These are phyloP conservation scores for Prosopocoilus inquinatus DNA, from an alignment of 2,888 invertebrate species.

Conservation along the genomic window DNA sequence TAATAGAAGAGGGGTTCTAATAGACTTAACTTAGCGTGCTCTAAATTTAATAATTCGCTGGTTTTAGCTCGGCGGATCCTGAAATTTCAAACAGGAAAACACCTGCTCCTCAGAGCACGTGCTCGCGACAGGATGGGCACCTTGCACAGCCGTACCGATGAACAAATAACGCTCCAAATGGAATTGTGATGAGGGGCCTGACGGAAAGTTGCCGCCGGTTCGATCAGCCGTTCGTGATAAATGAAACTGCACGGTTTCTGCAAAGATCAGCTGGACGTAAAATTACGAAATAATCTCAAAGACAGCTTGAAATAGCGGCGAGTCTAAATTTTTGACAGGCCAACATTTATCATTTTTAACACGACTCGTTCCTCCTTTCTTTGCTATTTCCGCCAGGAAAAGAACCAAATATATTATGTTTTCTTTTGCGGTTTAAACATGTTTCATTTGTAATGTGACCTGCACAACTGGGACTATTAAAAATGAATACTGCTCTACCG, in stretches of 20 bases:
- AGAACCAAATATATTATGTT: background rate
- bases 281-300: conserved; percentile 20
- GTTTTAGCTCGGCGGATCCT: too few species aligned
- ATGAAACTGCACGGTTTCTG: conserved; percentile 15
- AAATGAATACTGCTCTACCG: too few species aligned
- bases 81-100: too few species aligned
- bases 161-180: background rate
- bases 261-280: conserved; percentile 18
- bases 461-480: too few species aligned
- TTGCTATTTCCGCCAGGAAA: background rate
- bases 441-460: too few species aligned
- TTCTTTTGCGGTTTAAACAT: too few species aligned
- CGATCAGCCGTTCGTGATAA: conserved; percentile 20
- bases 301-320: conserved; percentile 15
- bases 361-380: background rate
- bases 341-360: conserved; percentile 2
- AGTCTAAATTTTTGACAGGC: conserved; percentile 13
- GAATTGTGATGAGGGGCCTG: conserved; percentile 1
- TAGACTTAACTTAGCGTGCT: too few species aligned
- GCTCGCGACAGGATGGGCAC: too few species aligned
- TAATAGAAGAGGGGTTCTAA: too few species aligned
- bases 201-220: conserved; percentile 7
- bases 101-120: too few species aligned
- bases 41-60: too few species aligned
- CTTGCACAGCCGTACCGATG: background rate